These are phyloP conservation scores for Prunella himalayana DNA, from an alignment of 2,113 vertebrate genomes.

Conservation along the genomic window DNA sequence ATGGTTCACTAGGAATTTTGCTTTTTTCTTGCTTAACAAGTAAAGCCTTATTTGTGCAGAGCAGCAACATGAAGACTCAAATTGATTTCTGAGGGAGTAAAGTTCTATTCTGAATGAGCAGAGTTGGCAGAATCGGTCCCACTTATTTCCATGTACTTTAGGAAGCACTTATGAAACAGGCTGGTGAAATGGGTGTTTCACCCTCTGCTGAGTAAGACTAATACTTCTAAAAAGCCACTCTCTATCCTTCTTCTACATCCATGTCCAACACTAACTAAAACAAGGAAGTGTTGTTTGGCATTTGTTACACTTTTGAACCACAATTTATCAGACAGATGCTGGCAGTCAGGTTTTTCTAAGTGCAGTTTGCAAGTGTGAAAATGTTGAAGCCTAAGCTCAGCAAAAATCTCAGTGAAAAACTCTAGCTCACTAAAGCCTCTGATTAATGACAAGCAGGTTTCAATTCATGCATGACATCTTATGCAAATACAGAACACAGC, in stretches of 20 bases:
- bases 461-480: background rate
- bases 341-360: background rate
- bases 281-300: background rate
- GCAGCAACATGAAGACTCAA: background rate
- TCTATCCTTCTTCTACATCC: background rate
- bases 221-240: background rate
- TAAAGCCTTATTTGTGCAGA: background rate
- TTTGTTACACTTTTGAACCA: background rate
- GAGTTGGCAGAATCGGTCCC: background rate
- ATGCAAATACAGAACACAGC: background rate
- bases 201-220: background rate
- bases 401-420: background rate
- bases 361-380: background rate
- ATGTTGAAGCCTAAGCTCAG: background rate
- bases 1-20: background rate
- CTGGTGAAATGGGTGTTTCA: background rate
- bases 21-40: background rate
- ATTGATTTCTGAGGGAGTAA: background rate
- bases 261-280: background rate
- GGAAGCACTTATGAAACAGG: background rate
- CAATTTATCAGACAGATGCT: background rate
- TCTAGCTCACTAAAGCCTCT: background rate
- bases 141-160: background rate
- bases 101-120: background rate
- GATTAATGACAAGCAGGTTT: slow-evolving; percentile 32